These are phyloP conservation scores for Aratinga solstitialis DNA, from an alignment of 2,797 vertebrate genomes.

Conservation along the genomic window DNA sequence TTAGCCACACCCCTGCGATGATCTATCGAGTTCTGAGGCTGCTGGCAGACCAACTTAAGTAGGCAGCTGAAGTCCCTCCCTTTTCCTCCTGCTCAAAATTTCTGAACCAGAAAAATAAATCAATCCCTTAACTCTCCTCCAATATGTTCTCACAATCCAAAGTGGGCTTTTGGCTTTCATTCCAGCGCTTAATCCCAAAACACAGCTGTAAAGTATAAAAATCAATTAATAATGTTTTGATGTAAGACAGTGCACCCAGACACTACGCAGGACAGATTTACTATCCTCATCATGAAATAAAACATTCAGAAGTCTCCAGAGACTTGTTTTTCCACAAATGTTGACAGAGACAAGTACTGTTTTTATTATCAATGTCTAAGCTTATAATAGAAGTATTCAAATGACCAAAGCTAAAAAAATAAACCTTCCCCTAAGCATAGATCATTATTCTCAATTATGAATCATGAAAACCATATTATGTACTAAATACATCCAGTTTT, in stretches of 20 bases:
- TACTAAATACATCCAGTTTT: not conserved
- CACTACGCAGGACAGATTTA: constrained; percentile 31
- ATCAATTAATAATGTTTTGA: constrained; percentile 55
- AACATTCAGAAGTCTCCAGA: not conserved
- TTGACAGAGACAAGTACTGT: constrained; percentile 16
- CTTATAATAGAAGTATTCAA: not conserved
- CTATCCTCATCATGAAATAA: constrained; percentile 28
- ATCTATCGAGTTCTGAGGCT: not conserved
- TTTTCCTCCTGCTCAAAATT: not conserved
- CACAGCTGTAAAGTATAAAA: constrained; percentile 52
- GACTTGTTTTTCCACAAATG: constrained; percentile 6
- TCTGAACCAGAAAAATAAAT: not conserved
- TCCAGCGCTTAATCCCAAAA: constrained; percentile 29
- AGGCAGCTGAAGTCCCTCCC: not conserved
- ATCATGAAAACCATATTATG: not conserved
- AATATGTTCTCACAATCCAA: not conserved
- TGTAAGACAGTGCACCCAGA: constrained; percentile 38
- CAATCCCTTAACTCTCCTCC: not conserved
- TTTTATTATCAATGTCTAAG: constrained; percentile 33
- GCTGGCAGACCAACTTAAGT: not conserved
- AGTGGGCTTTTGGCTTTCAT: not conserved
- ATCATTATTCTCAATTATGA: not conserved
- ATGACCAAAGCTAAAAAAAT: not conserved
- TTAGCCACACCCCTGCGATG: not conserved
- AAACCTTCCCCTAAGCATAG: not conserved